phyloP scores from a whole-genome alignment of 23 tunicate species.

The Halocynthia roretzi region DNA sequence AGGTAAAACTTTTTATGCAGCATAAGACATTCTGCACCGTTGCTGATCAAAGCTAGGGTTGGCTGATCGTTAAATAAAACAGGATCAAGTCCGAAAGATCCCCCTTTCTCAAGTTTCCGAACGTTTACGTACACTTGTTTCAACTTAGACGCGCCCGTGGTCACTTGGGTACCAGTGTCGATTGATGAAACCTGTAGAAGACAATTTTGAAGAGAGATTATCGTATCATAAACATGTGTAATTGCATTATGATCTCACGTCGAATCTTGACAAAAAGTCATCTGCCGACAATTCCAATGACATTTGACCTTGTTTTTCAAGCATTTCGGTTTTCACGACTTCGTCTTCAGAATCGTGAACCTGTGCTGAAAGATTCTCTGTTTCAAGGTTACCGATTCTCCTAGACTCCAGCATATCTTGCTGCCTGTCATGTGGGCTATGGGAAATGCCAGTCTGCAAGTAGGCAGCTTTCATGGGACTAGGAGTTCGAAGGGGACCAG shows the following conservation, averaged over 20 bases:
- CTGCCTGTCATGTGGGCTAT: background rate
- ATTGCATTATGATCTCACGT: constrained; percentile 1
- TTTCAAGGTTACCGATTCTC: background rate
- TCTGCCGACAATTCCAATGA: background rate
- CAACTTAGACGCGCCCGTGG: background rate
- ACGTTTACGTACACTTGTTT: constrained; percentile 58
- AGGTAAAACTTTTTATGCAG: constrained; percentile 79
- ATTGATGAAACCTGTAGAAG: background rate
- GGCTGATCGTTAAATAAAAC: constrained; percentile 63
- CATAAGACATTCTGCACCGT: constrained; percentile 87
- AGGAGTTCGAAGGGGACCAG: constrained; percentile 53
- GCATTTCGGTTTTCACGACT: background rate
- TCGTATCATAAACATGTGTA: background rate
- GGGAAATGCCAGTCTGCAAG: constrained; percentile 44
- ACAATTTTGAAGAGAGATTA: background rate
- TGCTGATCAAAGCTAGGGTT: constrained; percentile 64
- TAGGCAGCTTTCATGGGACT: constrained; percentile 90
- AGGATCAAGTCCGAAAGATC: constrained; percentile 46
- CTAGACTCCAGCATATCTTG: background rate
- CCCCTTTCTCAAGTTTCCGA: constrained; percentile 51
- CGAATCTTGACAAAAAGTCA: constrained; percentile 4
- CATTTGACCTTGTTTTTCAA: background rate
- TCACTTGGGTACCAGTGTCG: no score
- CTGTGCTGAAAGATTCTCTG: background rate
- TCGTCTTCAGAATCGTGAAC: background rate